Evolutionary conservation across 2,113 vertebrate species (phyloP), one percentile per base, ranked within the genome.

Genomic region (Sardina pilchardus): DNA sequence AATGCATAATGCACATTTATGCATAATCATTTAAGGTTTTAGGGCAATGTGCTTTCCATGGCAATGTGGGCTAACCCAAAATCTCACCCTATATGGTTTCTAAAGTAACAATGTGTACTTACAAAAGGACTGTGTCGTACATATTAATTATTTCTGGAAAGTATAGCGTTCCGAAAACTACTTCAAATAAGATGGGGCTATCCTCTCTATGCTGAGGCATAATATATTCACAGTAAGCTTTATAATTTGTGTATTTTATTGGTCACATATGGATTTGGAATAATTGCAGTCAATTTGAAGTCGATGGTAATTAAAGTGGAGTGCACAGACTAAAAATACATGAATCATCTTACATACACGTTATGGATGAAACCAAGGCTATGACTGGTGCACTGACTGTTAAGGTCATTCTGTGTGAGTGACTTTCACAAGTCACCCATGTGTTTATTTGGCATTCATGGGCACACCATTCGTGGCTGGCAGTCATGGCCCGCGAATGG

Each of bases 341-440:
- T 30, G 71, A 78, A 78, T 36, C 71, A 17, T 78, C 30, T 36
- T 36, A 39, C 71, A 36, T 78, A 17, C 71, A 78, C 14, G 34
- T 78, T 78, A 78, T 36, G 71, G 30, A 78, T 17, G 14, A 78
- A 78, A 10, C 30, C 71, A 14, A 36, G 71, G 71, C 36, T 78
- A 78, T 12, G 71, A 78, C 30, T 36, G 9, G 71, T 36, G 71
- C 71, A 16, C 71, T 34, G 26, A 30, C 30, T 78, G 71, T 78
- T 34, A 78, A 34, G 71, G 71, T 78, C 71, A 78, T 78, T 78
- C 17, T 14, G 16, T 59, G 39, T 81, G 47, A 34, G 36, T 42
- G 50, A 21, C 42, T 12, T 84, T 75, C 44, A 88, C 86, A 86
- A 53, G 85, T 90, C 87, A 91, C 84, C 92, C 90, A 91, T 87